Evolutionary conservation across 1,140 invertebrate genomes (phyloP).

Genomic region (Hycleus cichorii): DNA sequence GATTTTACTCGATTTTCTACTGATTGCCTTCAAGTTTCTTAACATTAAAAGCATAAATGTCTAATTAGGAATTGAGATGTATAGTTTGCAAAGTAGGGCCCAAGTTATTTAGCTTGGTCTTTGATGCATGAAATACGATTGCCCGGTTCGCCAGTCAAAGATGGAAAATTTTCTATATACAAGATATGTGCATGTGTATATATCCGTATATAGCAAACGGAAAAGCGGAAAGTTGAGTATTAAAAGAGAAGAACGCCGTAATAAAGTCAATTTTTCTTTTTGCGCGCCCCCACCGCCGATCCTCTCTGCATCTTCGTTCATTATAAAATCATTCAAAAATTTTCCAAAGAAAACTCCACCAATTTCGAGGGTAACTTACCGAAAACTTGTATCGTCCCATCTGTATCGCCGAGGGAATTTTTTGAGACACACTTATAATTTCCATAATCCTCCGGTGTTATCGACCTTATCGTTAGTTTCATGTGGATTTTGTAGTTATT

Average conservation of each 20-base stretch:
- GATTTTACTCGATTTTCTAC: too few relatives aligned
- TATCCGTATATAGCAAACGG: neutral
- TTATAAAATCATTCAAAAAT: conserved; percentile 12
- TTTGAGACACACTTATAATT: conserved; percentile 82
- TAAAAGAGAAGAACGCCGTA: neutral
- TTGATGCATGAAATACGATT: conserved; percentile 22
- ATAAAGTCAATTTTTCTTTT: too few relatives aligned
- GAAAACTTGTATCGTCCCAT: conserved; percentile 79
- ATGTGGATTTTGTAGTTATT: conserved; percentile 69
- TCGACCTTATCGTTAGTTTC: conserved; percentile 65
- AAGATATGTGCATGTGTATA: neutral
- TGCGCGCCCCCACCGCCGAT: too few relatives aligned
- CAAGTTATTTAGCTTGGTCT: conserved; percentile 11
- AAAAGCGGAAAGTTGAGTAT: neutral
- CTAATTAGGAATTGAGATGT: conserved; percentile 9
- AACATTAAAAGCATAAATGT: neutral
- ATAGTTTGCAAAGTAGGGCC: conserved; percentile 5
- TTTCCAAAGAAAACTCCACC: too few relatives aligned
- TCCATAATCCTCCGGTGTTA: conserved; percentile 63
- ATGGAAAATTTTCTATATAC: conserved; percentile 6
- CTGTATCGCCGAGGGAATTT: conserved; percentile 69
- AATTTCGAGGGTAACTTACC: conserved; percentile 47
- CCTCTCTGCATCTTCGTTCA: neutral
- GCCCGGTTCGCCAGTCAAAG: conserved; percentile 22
- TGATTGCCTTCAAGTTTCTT: too few relatives aligned